Percentiles rank a stretch among this genome's conserved stretches.
Evolutionary conservation across 1,140 invertebrate genomes (phyloP).

Genomic region (Listronotus oregonensis): DNA sequence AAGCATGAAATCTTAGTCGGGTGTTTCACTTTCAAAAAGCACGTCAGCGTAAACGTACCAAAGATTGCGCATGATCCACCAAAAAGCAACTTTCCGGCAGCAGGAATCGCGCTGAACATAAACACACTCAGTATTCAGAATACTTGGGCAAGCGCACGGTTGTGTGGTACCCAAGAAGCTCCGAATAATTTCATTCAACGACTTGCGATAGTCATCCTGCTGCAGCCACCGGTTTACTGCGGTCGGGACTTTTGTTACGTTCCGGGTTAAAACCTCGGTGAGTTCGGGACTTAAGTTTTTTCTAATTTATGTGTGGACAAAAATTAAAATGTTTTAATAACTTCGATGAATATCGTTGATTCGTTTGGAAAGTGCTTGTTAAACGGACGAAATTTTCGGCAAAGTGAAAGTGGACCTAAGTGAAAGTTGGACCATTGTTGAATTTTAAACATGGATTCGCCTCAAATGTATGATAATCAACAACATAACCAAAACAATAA

Average conservation of each 20-base stretch:
- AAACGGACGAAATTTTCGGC: slow-evolving; percentile 41
- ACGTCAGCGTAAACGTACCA: slow-evolving; percentile 38
- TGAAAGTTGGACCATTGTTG: slow-evolving; percentile 45
- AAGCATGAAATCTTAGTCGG: slow-evolving; percentile 46
- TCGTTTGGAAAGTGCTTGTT: slow-evolving; percentile 37
- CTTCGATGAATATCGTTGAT: not conserved
- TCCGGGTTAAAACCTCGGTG: not conserved
- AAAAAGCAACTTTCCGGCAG: slow-evolving; percentile 6
- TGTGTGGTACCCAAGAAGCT: slow-evolving; percentile 54
- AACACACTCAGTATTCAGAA: slow-evolving; percentile 52
- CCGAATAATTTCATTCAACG: not conserved
- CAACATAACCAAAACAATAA: slow-evolving; percentile 55
- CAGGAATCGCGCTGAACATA: slow-evolving; percentile 46
- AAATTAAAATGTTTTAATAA: slow-evolving; percentile 11
- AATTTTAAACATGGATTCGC: slow-evolving; percentile 66
- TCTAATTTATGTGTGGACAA: slow-evolving; percentile 3
- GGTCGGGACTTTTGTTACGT: not conserved
- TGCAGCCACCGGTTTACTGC: slow-evolving; percentile 4
- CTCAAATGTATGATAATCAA: slow-evolving; percentile 71
- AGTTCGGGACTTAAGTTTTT: not conserved
- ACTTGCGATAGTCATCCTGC: slow-evolving; percentile 1
- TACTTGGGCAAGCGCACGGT: slow-evolving; percentile 56
- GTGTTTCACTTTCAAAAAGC: slow-evolving; percentile 55
- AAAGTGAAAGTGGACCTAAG: slow-evolving; percentile 49
- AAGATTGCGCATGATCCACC: slow-evolving; percentile 11